Evolutionary conservation across 2,797 vertebrate genomes (phyloP), one percentile per base, ranked within the genome.

Genomic region (Paramormyrops hopkinsi): DNA sequence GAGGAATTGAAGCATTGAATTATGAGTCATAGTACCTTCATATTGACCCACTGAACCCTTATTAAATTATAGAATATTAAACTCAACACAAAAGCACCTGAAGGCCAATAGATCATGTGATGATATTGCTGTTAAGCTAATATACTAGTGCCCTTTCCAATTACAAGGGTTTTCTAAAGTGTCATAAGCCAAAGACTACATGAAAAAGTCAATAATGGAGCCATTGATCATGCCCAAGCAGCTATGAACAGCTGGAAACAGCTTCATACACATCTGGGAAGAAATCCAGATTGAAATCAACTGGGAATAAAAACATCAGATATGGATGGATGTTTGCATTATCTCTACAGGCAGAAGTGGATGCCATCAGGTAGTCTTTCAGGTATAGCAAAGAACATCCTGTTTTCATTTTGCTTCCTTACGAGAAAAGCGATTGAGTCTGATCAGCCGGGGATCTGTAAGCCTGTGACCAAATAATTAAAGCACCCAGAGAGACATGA

Each of bases 41-140:
- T 82, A 44, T 46, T 46, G 41, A 82, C 41, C 41, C 76, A 46
- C 19, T 46, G 76, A 44, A 46, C 8, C 76, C 41, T 82, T 41
- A 82, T 22, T 46, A 82, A 82, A 82, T 82, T 46, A 82, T 46
- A n/a, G n/a, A 82, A 82, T 82, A 82, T 46, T 82, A 46, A 82
- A 82, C 19, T 82, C 6, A 46, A n/a, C 76, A 46, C 41, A 82
- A 41, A 76, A 76, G 33, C 69, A 76, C 69, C 69, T 82, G 76
- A 82, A 41, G 33, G 12, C 29, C 33, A 76, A 41, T 37, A 76
- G 69, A 76, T 41, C 17, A 44, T 19, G 37, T 41, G 14, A 19
- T 76, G 41, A 79, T 44, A 79, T 79, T 44, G 19, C 37, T 44
- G 14, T 79, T 41, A 73, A 73, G 65, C 65, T 73, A 73, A 33